Conservation (phyloP, 1,140 invertebrate genomes). For the Drosophila elegans region DNA sequence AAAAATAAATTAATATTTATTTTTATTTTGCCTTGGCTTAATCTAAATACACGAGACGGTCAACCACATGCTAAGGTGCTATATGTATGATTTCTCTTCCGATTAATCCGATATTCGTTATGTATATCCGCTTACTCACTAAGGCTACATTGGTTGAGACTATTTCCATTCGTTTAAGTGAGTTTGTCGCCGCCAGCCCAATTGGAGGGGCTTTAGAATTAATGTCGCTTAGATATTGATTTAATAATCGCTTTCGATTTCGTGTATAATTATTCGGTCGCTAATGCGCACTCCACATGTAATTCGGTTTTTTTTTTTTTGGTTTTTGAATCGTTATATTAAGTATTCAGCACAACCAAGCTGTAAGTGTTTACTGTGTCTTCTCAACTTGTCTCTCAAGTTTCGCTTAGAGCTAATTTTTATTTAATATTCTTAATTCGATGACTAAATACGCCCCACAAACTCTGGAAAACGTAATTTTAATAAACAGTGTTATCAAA, state of each 20-base stretch:
- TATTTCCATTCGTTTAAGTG: slow-evolving; percentile 51
- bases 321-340: slow-evolving; percentile 42
- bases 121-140: slow-evolving; percentile 58
- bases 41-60: slow-evolving; percentile 28
- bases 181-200: slow-evolving; percentile 14
- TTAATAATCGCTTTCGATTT: slow-evolving; percentile 32
- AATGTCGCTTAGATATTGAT: slow-evolving; percentile 31
- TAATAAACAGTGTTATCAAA: background rate
- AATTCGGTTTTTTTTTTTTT: slow-evolving; percentile 18
- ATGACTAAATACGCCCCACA: slow-evolving; percentile 26
- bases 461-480: background rate
- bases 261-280: slow-evolving; percentile 12
- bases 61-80: slow-evolving; percentile 27
- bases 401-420: slow-evolving; percentile 27
- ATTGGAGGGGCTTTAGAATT: slow-evolving; percentile 17
- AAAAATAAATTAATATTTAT: slow-evolving; percentile 38
- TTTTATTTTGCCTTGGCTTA: slow-evolving; percentile 29
- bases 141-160: slow-evolving; percentile 77
- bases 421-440: slow-evolving; percentile 33
- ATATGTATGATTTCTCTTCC: slow-evolving; percentile 21
- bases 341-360: slow-evolving; percentile 77
- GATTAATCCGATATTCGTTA: slow-evolving; percentile 31
- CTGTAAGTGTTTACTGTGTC: slow-evolving; percentile 45
- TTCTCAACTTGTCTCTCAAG: background rate
- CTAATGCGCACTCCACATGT: slow-evolving; percentile 1